Evolutionary conservation across 1,140 invertebrate species (phyloP), one percentile per base, ranked within the genome.

Genomic region (Notospermus geniculatus): DNA sequence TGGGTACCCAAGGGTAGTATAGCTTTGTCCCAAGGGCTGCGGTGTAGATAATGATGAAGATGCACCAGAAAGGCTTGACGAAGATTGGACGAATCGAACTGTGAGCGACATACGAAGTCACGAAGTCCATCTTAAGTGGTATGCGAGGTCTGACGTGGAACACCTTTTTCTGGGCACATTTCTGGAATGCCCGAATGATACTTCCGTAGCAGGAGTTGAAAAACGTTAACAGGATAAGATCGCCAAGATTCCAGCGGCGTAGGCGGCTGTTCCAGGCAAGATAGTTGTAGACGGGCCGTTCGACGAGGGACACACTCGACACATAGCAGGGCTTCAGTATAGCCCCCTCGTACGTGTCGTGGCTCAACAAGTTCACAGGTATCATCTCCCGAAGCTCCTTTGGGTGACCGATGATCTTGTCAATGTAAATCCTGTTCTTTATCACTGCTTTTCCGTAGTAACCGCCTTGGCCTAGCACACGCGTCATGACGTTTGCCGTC

Each of bases 271-370:
- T 72, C 75, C 75, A 77, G 7, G 72, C 71, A 2, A 77, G 66
- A 39, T 75, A 76, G 58, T 77, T 77, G 46, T 65, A 67, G 32
- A 68, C 65, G 0, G 75, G 75, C 9, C 72, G 70, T 63, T 76
- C 75, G 23, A 75, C 50, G 0, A 77, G 54, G 43, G 59, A 66
- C 0, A 68, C 60, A 39, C 65, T 68, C 0, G 71, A 66, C 11
- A 68, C 71, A 58, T 71, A 76, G 13, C 73, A 56, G 0, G 75
- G 74, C 23, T 70, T 62, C 23, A 77, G 58, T 15, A 75, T 52
- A 1, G 74, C 72, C n/a, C 74, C 74, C 54, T 77, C 75, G 60
- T 75, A 77, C 2, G 73, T 77, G 58, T 77, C 75, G 46, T 77
- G 75, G 63, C 75, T 77, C 1, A 77, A 61, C n/a, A 77, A 72